Evolutionary conservation across 2,888 invertebrate species (phyloP).

Genomic region (Molorchus minor): DNA sequence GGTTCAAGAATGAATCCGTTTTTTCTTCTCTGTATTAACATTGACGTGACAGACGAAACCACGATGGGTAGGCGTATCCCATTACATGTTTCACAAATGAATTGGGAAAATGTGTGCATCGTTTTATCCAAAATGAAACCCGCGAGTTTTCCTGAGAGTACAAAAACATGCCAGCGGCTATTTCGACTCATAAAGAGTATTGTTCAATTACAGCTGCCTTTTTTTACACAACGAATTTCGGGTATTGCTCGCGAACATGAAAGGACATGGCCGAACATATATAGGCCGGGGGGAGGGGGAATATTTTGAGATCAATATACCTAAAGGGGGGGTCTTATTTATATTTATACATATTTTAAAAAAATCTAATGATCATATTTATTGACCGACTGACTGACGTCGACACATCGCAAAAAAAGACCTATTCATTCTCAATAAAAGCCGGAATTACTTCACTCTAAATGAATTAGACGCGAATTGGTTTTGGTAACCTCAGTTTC

Average conservation of each 20-base stretch:
- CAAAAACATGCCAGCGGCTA: too few relatives aligned
- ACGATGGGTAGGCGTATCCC: slow-evolving; percentile 10
- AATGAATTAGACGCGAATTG: slow-evolving; percentile 16
- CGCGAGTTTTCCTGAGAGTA: too few relatives aligned
- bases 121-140: too few relatives aligned
- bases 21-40: slow-evolving; percentile 10
- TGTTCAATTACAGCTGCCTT: background rate
- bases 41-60: slow-evolving; percentile 6
- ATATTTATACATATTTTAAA: too few relatives aligned
- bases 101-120: background rate
- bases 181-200: too few relatives aligned
- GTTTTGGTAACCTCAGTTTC: slow-evolving; percentile 9
- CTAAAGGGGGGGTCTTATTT: too few relatives aligned
- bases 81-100: slow-evolving; percentile 9
- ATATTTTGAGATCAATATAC: slow-evolving; percentile 3
- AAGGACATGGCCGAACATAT: slow-evolving; percentile 2
- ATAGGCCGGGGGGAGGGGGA: background rate
- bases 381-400: too few relatives aligned
- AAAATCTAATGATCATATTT: too few relatives aligned
- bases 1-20: background rate
- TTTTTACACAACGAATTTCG: slow-evolving; percentile 3
- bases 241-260: background rate
- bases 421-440: too few relatives aligned
- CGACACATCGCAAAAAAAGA: too few relatives aligned
- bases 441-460: slow-evolving; percentile 2